Evolutionary conservation across 1,140 invertebrate genomes (phyloP).

Genomic region (Dufourea novaeangliae): DNA sequence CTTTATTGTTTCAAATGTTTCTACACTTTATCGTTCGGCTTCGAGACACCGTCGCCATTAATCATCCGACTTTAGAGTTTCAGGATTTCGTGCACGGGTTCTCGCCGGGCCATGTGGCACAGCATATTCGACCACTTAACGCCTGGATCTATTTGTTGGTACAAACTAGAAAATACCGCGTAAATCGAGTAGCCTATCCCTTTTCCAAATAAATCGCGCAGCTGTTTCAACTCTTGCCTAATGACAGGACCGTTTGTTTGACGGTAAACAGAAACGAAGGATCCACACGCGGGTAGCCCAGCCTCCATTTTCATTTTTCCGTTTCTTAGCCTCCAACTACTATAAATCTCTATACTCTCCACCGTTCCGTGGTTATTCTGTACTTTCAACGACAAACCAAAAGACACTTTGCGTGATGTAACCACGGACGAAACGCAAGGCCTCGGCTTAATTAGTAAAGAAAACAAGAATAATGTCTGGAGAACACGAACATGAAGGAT

Average conservation of each 20-base stretch:
- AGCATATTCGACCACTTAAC: background rate
- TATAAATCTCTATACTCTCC: no score
- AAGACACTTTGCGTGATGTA: no score
- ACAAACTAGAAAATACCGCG: slow-evolving; percentile 1
- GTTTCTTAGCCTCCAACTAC: no score
- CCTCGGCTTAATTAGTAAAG: no score
- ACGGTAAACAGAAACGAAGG: slow-evolving; percentile 16
- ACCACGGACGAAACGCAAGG: no score
- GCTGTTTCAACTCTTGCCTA: background rate
- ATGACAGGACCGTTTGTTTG: slow-evolving; percentile 9
- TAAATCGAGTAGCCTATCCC: background rate
- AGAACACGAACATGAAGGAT: slow-evolving; percentile 21
- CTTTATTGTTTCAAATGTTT: background rate
- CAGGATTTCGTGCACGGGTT: background rate
- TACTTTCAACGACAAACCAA: no score
- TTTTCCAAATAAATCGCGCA: slow-evolving; percentile 36
- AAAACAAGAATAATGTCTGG: background rate
- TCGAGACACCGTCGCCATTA: background rate
- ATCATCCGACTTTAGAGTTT: background rate
- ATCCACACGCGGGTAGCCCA: background rate
- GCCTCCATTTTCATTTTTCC: no score
- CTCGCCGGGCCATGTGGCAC: background rate
- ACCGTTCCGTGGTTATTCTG: no score
- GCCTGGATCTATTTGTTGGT: slow-evolving; percentile 18
- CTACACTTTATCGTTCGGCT: background rate